A percentile compares a stretch with the other conserved stretches of the same genome.
These are phyloP conservation scores for Ichneumoninae sp. DNA, from an alignment of 2,888 invertebrate species.

Conservation along the genomic window DNA sequence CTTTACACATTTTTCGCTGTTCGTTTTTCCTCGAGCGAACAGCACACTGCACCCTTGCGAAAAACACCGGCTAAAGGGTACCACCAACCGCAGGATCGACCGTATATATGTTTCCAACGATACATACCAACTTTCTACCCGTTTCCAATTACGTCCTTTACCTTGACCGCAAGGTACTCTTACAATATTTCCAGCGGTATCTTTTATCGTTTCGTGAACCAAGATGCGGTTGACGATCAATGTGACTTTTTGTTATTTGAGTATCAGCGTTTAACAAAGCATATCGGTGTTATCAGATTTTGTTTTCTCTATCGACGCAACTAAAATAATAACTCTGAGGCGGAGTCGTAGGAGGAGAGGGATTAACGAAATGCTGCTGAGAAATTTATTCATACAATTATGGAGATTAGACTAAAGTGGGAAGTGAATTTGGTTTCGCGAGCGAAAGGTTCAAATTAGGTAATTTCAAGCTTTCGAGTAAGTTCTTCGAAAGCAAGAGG, in stretches of 20 bases:
- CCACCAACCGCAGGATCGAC: background rate
- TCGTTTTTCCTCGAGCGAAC: conserved; percentile 9
- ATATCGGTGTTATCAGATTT: background rate
- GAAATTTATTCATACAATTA: background rate
- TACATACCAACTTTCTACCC: background rate
- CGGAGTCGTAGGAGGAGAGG: background rate
- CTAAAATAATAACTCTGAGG: background rate
- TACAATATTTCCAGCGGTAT: background rate
- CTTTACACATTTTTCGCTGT: conserved; percentile 45
- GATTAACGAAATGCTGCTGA: background rate
- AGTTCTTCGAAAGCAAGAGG: background rate
- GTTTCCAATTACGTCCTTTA: background rate
- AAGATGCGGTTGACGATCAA: background rate
- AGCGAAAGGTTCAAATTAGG: background rate
- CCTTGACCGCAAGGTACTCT: background rate
- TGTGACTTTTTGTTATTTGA: background rate
- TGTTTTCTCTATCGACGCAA: background rate
- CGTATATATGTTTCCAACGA: background rate
- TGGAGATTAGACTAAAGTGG: background rate
- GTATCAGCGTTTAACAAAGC: background rate
- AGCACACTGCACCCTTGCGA: background rate
- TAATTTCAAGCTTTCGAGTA: background rate
- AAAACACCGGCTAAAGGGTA: background rate
- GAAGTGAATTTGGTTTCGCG: background rate
- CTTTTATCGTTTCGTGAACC: background rate